Evolutionary conservation across 2,888 invertebrate genomes (phyloP), one percentile per base, ranked within the genome.

Genomic region (Drosophila sordidapex): DNA sequence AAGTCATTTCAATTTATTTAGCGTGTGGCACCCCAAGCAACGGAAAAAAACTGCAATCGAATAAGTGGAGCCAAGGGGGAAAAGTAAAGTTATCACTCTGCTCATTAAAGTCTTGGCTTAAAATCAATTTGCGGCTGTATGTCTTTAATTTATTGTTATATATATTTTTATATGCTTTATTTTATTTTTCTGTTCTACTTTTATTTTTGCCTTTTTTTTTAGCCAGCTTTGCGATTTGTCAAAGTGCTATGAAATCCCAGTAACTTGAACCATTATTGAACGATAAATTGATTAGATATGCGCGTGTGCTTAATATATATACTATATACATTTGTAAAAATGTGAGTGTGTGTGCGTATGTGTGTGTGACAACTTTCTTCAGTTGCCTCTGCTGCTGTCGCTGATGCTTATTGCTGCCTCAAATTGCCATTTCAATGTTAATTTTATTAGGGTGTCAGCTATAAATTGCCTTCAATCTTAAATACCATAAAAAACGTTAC

Each of bases 381-480:
- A 56, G 46, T 52, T 60, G 46, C 48, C 38, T 56, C 8, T 56
- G 63, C 57, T 65, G 68, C 67, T 63, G 79, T 36, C 60, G 70
- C 72, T 82, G 79, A 75, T 76, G 68, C 78, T 78, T 80, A 79
- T 81, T 80, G 75, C 82, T 80, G 90, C 91, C 89, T 87, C 87
- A 87, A 88, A 87, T 89, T 87, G 91, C 79, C 84, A 85, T 91
- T 91, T 86, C 87, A 79, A 92, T 91, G 91, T 89, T 92, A 92
- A 91, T 92, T 91, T 91, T 91, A 91, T 91, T 92, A 83, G 81
- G 84, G 91, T 90, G 89, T 83, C 79, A 82, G 81, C 84, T 82
- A 92, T 92, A 92, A 91, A 92, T 91, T 83, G 81, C 79, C 82
- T 85, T 84, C 89, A 92, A 91, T 91, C 91, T 91, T 92, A 91